Percentiles rank a stretch among this genome's conserved stretches.
Evolutionary conservation across 2,888 invertebrate species (phyloP).

Genomic region (Stomorhina lunata): DNA sequence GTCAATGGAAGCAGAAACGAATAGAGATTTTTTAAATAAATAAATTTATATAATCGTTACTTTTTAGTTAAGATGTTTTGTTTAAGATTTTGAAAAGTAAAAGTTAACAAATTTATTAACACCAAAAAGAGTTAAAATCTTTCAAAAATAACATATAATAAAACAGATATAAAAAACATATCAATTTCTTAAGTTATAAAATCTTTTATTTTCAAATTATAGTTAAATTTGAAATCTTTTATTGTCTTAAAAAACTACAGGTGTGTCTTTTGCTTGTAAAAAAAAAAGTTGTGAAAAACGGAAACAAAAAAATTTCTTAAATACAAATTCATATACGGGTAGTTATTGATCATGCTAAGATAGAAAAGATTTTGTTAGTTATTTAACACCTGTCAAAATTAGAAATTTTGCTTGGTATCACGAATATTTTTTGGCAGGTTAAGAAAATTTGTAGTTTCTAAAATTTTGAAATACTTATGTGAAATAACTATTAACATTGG

Average conservation of each 20-base stretch:
- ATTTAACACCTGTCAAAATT: constrained; percentile 47
- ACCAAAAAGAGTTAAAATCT: background rate
- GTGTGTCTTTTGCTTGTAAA: constrained; percentile 37
- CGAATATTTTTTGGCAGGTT: constrained; percentile 15
- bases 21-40: background rate
- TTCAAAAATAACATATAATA: background rate
- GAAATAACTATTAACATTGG: constrained; percentile 10
- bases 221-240: constrained; percentile 7
- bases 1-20: background rate
- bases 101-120: constrained; percentile 49
- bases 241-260: constrained; percentile 6
- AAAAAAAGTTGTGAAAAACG: background rate
- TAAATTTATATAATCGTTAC: background rate
- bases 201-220: constrained; percentile 4
- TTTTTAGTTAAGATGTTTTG: background rate
- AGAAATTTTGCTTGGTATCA: constrained; percentile 32
- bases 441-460: constrained; percentile 3
- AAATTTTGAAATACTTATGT: constrained; percentile 9
- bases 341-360: background rate
- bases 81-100: constrained; percentile 46
- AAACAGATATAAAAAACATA: background rate
- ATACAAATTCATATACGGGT: background rate
- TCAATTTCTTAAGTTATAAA: constrained; percentile 7
- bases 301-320: background rate
- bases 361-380: background rate